Percentiles rank a stretch among this genome's conserved stretches.
These are phyloP conservation scores for Epistrophe eligans DNA, from an alignment of 2,888 invertebrate genomes.

Conservation along the genomic window DNA sequence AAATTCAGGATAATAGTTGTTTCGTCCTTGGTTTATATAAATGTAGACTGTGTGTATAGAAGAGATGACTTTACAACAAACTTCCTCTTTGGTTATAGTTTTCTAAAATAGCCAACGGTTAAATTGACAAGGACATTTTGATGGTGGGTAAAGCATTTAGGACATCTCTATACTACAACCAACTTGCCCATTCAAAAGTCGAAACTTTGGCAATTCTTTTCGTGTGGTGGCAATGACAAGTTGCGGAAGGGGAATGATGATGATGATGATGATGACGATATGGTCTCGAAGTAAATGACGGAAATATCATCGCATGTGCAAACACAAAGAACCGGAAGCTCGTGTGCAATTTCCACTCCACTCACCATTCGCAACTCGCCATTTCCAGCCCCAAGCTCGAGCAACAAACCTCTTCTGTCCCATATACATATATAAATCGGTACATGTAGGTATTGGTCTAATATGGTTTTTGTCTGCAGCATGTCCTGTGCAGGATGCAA, in stretches of 20 bases:
- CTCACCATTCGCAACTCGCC: neutral
- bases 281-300: conserved; percentile 72
- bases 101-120: conserved; percentile 68
- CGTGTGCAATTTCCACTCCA: conserved; percentile 37
- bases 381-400: neutral
- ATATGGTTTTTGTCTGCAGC: conserved; percentile 50
- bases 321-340: conserved; percentile 64
- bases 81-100: conserved; percentile 70
- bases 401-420: neutral
- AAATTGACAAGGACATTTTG: conserved; percentile 73
- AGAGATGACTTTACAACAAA: conserved; percentile 70
- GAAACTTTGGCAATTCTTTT: conserved; percentile 73
- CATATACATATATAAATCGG: neutral
- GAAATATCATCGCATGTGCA: conserved; percentile 57
- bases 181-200: conserved; percentile 62
- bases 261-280: conserved; percentile 17
- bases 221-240: conserved; percentile 37
- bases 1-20: conserved; percentile 50
- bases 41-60: neutral
- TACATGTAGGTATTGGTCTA: neutral
- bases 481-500: conserved; percentile 71
- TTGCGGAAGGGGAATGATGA: neutral
- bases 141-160: conserved; percentile 51
- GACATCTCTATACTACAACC: too few species aligned
- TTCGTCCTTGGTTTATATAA: conserved; percentile 16